These are phyloP conservation scores for Hecatera dysodea DNA, from an alignment of 2,888 invertebrate species.

Conservation along the genomic window DNA sequence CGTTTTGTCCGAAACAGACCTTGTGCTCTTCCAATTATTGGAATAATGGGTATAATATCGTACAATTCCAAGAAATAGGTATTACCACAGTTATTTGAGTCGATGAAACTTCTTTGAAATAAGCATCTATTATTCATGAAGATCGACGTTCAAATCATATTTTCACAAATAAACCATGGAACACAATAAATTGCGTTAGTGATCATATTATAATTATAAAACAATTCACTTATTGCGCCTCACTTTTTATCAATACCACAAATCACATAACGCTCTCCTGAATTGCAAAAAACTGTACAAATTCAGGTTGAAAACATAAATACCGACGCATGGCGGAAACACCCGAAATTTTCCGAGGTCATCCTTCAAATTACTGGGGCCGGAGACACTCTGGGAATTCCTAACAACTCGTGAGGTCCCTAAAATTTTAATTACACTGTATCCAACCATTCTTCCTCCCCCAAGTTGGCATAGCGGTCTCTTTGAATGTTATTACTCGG, in stretches of 20 bases:
- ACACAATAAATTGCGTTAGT: slow-evolving; percentile 10
- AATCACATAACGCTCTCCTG: background rate
- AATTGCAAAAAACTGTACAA: slow-evolving; percentile 19
- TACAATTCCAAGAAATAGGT: slow-evolving; percentile 15
- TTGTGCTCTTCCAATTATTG: slow-evolving; percentile 1
- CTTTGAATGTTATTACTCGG: slow-evolving; percentile 70
- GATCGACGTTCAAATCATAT: slow-evolving; percentile 18
- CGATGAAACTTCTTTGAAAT: background rate
- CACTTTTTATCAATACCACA: background rate
- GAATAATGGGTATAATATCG: background rate
- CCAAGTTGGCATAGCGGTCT: slow-evolving; percentile 65
- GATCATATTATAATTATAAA: slow-evolving; percentile 21
- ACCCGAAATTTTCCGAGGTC: slow-evolving; percentile 66
- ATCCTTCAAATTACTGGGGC: slow-evolving; percentile 63
- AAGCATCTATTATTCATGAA: slow-evolving; percentile 4
- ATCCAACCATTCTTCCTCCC: slow-evolving; percentile 68
- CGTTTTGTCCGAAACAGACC: too few species aligned
- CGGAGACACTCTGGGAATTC: slow-evolving; percentile 68
- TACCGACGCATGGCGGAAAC: slow-evolving; percentile 59
- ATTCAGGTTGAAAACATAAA: slow-evolving; percentile 55
- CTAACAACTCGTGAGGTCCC: slow-evolving; percentile 70
- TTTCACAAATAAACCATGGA: slow-evolving; percentile 28
- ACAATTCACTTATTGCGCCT: too few species aligned
- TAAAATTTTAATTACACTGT: slow-evolving; percentile 81
- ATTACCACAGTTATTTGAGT: slow-evolving; percentile 18